Evolutionary conservation across 2,888 invertebrate species (phyloP).

Genomic region (Galeruca laticollis): DNA sequence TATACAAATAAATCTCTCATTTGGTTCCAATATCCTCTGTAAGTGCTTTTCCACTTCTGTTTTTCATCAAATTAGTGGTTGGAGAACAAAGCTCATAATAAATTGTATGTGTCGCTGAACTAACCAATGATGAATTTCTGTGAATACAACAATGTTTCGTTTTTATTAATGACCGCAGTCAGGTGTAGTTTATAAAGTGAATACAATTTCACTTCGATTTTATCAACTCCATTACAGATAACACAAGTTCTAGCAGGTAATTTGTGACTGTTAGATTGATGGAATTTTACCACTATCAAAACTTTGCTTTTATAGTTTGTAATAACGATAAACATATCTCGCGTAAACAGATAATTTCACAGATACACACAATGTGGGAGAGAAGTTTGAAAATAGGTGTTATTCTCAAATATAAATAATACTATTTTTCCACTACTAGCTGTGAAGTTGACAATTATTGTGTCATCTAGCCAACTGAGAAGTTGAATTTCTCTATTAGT

Average conservation of each 20-base stretch:
- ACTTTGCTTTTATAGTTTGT: too few species aligned
- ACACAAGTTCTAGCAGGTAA: background rate
- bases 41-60: background rate
- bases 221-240: slow-evolving; percentile 20
- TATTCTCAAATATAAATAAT: too few species aligned
- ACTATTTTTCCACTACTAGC: too few species aligned
- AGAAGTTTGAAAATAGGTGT: too few species aligned
- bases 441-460: too few species aligned
- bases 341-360: too few species aligned
- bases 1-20: background rate
- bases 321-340: too few species aligned
- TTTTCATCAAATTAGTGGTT: slow-evolving; percentile 3
- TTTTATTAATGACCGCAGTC: slow-evolving; percentile 29
- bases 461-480: too few species aligned
- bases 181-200: slow-evolving; percentile 26
- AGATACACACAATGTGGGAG: too few species aligned
- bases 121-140: slow-evolving; percentile 7
- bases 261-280: too few species aligned
- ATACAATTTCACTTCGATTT: slow-evolving; percentile 26
- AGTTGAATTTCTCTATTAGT: too few species aligned
- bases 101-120: background rate
- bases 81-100: slow-evolving; percentile 1
- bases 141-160: slow-evolving; percentile 22
- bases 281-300: too few species aligned
- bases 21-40: background rate